A percentile compares a stretch with the other conserved stretches of the same genome.
Conservation (phyloP, 1,140 invertebrate species). For the Nephila pilipes region DNA sequence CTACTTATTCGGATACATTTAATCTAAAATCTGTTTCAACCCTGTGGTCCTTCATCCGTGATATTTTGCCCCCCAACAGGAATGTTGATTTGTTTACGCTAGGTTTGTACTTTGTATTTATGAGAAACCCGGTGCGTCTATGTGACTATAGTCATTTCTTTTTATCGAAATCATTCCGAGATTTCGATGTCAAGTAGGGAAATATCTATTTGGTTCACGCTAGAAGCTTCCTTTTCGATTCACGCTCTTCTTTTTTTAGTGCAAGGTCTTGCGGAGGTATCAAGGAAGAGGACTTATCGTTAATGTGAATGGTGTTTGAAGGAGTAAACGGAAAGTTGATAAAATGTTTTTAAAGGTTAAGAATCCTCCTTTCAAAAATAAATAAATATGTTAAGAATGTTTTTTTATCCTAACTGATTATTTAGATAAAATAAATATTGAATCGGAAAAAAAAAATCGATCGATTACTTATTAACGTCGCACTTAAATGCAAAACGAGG, state of each 20-base stretch:
- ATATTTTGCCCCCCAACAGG: background rate
- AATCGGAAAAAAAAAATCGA: too few relatives aligned
- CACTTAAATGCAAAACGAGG: too few relatives aligned
- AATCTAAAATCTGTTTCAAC: background rate
- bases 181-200: slow-evolving; percentile 2
- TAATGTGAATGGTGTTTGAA: background rate
- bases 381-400: too few relatives aligned
- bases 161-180: background rate
- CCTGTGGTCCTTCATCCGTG: background rate
- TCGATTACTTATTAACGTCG: too few relatives aligned
- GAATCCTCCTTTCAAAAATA: too few relatives aligned
- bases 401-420: too few relatives aligned
- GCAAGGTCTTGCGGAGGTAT: background rate
- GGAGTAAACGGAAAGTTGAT: background rate
- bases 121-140: background rate
- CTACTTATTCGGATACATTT: background rate
- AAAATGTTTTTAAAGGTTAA: too few relatives aligned
- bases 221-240: background rate
- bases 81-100: background rate
- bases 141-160: background rate
- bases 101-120: background rate
- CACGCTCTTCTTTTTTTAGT: background rate
- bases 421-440: too few relatives aligned
- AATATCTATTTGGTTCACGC: slow-evolving; percentile 1
- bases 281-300: background rate